Evolutionary conservation across 2,113 vertebrate species (phyloP), one percentile per base, ranked within the genome.

Genomic region (Lethenteron reissneri): DNA sequence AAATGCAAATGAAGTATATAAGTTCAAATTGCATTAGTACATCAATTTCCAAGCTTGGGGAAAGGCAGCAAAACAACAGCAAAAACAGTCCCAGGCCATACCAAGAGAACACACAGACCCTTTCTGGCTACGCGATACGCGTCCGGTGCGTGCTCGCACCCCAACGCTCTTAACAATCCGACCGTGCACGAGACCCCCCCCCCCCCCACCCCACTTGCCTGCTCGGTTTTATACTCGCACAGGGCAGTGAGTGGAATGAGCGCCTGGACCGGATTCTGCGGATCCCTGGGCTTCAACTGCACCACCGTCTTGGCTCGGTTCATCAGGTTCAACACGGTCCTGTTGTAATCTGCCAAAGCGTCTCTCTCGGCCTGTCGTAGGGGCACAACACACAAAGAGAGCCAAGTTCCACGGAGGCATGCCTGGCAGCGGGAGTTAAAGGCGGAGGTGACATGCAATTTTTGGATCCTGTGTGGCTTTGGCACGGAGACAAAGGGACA

Each of bases 231-330:
- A 11, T 94, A 97, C 82, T 97, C 90, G 1, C 92, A 97, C 74
- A 92, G 88, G 0, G 91, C 88, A 78, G 84, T 83, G 62, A 94
- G 57, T 0, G 85, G 85, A 19, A 84, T 78, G 0, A 79, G 85
- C 71, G 84, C 86, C 74, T 84, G 85, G 70, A 83, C 71, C 0
- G 85, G 73, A 0, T 81, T 74, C 9, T 80, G 76, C 1, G 88
- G 84, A 77, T 81, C 83, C 3, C 92, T 87, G 0, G 92, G 90
- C 72, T 87, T 91, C 75, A 97, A 82, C 80, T 95, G 90, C 71
- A 95, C 81, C 2, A 95, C 77, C 76, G 84, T 78, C 75, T 78
- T 84, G 77, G 90, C 85, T 2, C 88, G 83, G 77, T 85, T 90
- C 76, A 84, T 85, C 25, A 95, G 81, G 56, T 77, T 77, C 0